A percentile compares a stretch with the other conserved stretches of the same genome.
phyloP scores from a whole-genome alignment of 2,113 vertebrate genomes.

The Ellobius talpinus region DNA sequence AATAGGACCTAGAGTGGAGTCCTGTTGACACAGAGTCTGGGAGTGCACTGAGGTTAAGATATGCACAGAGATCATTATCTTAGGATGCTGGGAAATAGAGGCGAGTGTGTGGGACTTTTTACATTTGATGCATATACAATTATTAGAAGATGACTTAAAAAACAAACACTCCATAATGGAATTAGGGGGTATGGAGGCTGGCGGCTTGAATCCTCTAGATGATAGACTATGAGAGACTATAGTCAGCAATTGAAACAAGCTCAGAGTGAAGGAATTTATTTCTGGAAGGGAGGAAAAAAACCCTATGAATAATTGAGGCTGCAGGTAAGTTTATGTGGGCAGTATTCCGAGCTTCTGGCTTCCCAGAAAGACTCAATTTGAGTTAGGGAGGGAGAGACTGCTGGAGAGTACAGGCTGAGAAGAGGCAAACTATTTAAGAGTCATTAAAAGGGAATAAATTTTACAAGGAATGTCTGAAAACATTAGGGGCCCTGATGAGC shows the following conservation, averaged over 20 bases:
- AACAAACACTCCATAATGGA: neutral
- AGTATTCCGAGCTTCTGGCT: slow-evolving; percentile 13
- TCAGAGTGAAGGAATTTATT: neutral
- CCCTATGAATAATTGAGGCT: neutral
- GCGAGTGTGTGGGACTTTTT: neutral
- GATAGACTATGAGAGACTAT: neutral
- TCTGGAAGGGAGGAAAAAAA: neutral
- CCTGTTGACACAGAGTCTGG: neutral
- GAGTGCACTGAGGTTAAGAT: neutral
- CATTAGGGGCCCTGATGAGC: neutral
- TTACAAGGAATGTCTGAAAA: neutral
- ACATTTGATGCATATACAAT: neutral
- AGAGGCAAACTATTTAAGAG: neutral
- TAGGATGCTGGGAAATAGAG: neutral
- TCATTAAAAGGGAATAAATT: neutral
- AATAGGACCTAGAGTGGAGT: too few species aligned
- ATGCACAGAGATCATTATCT: neutral
- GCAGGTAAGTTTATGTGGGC: neutral
- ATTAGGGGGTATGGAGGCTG: neutral
- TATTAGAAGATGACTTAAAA: neutral
- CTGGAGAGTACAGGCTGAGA: neutral
- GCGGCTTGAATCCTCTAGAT: neutral
- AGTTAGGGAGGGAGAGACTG: neutral
- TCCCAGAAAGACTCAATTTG: slow-evolving; percentile 22
- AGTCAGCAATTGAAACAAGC: slow-evolving; percentile 5